Conservation (phyloP, 2,888 invertebrate genomes). For the Leptopilina drosophilae region DNA sequence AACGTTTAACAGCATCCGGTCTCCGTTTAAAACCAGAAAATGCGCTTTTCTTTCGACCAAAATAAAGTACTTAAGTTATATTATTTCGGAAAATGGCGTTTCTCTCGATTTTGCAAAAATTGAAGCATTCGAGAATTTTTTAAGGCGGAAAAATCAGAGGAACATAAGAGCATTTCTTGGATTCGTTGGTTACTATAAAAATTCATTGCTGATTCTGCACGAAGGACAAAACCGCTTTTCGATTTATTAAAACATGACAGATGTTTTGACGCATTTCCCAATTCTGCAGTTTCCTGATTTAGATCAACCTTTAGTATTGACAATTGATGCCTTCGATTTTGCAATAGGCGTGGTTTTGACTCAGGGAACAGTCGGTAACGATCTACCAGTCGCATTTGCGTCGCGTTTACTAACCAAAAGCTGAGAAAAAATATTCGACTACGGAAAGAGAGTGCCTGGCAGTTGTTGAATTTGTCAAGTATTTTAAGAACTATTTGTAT, state of each 20-base stretch:
- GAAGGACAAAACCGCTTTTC: slow-evolving; percentile 61
- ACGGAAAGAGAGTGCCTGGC: slow-evolving; percentile 43
- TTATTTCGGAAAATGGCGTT: slow-evolving; percentile 11
- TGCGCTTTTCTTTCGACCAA: slow-evolving; percentile 10
- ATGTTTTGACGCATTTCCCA: slow-evolving; percentile 35
- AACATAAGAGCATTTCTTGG: slow-evolving; percentile 13
- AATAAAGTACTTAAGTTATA: slow-evolving; percentile 10
- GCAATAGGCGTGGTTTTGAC: slow-evolving; percentile 1
- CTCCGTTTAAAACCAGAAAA: slow-evolving; percentile 14
- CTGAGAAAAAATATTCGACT: slow-evolving; percentile 44
- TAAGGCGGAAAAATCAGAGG: slow-evolving; percentile 4
- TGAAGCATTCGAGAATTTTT: slow-evolving; percentile 7
- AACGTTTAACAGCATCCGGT: neutral
- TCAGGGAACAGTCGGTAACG: slow-evolving; percentile 37
- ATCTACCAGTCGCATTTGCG: slow-evolving; percentile 41
- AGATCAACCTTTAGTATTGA: slow-evolving; percentile 33
- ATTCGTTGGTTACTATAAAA: too few relatives aligned
- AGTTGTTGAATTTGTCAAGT: slow-evolving; percentile 12
- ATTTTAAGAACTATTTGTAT: neutral
- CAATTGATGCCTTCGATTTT: neutral
- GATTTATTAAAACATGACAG: slow-evolving; percentile 52
- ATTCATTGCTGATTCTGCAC: slow-evolving; percentile 39
- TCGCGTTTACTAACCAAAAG: slow-evolving; percentile 33
- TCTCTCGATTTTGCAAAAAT: slow-evolving; percentile 20
- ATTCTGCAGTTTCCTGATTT: slow-evolving; percentile 45